Conservation (phyloP, 2,113 vertebrate species). For the Rhipidura dahli region DNA sequence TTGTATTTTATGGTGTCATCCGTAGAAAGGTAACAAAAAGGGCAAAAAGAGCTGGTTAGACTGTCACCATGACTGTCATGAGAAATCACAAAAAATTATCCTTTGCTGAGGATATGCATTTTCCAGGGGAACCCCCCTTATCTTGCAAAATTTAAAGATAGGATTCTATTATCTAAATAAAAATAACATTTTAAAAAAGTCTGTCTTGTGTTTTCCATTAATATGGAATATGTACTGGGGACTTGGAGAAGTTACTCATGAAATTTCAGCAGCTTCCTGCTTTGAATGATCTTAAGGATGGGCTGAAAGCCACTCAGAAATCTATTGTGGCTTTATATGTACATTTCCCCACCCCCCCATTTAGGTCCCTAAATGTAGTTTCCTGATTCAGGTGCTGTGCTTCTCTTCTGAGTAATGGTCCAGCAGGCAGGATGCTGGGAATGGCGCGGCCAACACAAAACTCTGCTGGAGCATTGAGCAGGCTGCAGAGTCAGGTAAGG, state of each 20-base stretch:
- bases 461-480: background rate
- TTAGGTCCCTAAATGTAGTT: background rate
- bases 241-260: background rate
- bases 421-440: background rate
- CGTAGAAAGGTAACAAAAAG: background rate
- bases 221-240: background rate
- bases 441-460: background rate
- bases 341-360: background rate
- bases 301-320: background rate
- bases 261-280: background rate
- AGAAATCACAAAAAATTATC: background rate
- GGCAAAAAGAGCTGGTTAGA: background rate
- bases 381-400: background rate
- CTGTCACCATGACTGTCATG: background rate
- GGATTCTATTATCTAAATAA: background rate
- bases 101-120: background rate
- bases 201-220: background rate
- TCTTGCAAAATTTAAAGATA: background rate
- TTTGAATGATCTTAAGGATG: background rate
- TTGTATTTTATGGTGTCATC: background rate
- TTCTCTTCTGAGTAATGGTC: background rate
- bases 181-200: background rate
- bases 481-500: slow-evolving; percentile 21
- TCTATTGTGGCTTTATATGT: background rate
- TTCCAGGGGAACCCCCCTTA: background rate